These are phyloP conservation scores for Aphis gossypii DNA, from an alignment of 1,140 invertebrate genomes.

Conservation along the genomic window DNA sequence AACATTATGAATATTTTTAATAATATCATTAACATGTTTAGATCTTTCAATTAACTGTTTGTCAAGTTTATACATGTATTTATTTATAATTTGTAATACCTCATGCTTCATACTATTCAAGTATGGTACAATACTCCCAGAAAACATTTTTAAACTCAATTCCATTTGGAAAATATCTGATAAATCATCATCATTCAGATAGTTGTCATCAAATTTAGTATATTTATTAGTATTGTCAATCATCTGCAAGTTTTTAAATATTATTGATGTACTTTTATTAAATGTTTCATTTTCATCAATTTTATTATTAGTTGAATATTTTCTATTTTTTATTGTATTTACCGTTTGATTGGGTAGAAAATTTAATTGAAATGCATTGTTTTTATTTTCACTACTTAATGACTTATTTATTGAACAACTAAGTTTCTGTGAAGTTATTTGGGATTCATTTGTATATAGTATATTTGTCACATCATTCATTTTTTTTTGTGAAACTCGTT, in stretches of 20 bases:
- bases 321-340: background rate
- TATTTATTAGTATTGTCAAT: background rate
- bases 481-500: background rate
- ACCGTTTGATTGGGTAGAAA: no score
- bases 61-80: background rate
- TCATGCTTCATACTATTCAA: slow-evolving; percentile 15
- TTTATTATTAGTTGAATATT: background rate
- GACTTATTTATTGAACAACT: background rate
- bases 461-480: background rate
- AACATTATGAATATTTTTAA: background rate
- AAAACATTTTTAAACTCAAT: slow-evolving; percentile 28
- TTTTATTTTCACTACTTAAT: background rate
- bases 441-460: background rate
- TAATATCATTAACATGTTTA: background rate
- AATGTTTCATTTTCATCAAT: background rate
- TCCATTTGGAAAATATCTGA: background rate
- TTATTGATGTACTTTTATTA: background rate
- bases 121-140: background rate
- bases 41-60: background rate
- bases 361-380: background rate
- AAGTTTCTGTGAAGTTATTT: background rate
- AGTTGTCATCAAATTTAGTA: background rate
- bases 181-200: background rate
- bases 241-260: background rate
- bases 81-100: slow-evolving; percentile 1